Evolutionary conservation across 2,797 vertebrate species (phyloP).

Genomic region (Cryptoprocta ferox): DNA sequence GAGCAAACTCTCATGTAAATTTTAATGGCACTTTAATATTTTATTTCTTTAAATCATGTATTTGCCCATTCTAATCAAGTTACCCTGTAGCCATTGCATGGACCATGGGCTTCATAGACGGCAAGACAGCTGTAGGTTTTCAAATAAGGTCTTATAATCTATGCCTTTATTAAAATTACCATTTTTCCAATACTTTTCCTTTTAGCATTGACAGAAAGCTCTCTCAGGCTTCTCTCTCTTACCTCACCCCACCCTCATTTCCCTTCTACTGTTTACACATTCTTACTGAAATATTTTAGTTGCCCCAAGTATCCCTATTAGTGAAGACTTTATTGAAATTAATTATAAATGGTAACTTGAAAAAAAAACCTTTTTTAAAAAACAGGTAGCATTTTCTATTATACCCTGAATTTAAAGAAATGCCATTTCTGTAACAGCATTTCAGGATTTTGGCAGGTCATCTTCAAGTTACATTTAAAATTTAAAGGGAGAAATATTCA

Average conservation of each 20-base stretch:
- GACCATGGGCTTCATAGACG: background rate
- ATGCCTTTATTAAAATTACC: background rate
- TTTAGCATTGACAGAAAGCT: conserved; percentile 2
- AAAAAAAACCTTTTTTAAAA: background rate
- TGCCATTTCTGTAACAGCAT: conserved; percentile 28
- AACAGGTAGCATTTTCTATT: background rate
- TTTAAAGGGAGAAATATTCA: conserved; percentile 68
- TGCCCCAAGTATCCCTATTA: background rate
- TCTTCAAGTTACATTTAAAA: conserved; percentile 70
- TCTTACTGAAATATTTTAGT: conserved; percentile 59
- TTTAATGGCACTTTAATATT: conserved; percentile 16
- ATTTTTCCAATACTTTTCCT: background rate
- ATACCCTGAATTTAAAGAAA: conserved; percentile 69
- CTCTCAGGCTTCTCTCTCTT: conserved; percentile 17
- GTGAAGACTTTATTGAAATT: conserved; percentile 38
- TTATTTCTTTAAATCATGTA: conserved; percentile 16
- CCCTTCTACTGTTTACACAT: conserved; percentile 9
- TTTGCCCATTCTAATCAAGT: conserved; percentile 34
- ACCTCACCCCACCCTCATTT: background rate
- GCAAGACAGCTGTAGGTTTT: background rate
- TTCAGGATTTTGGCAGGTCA: conserved; percentile 53
- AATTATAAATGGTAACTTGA: conserved; percentile 50
- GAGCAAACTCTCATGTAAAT: background rate
- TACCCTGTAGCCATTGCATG: background rate
- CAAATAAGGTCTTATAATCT: background rate